These are phyloP conservation scores for Toxotes chatareus DNA, from an alignment of 2,113 vertebrate species.

Conservation along the genomic window DNA sequence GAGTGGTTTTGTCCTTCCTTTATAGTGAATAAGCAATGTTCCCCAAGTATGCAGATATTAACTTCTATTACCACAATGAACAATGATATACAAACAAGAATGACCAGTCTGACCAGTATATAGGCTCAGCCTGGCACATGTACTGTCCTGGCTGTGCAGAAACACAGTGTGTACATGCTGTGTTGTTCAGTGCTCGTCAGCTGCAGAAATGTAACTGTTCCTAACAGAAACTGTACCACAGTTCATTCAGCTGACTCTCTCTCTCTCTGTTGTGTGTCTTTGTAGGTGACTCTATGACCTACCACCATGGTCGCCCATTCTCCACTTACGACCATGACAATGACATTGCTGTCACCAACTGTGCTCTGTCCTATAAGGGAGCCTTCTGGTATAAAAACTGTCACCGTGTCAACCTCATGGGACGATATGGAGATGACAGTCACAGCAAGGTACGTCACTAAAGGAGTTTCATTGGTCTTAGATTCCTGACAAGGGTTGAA, in stretches of 20 bases:
- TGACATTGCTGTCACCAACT: constrained; percentile 98
- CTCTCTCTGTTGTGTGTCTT: not conserved
- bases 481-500: not conserved
- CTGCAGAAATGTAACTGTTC: not conserved
- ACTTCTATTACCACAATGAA: no score
- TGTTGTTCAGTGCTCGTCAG: no score
- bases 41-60: no score
- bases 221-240: not conserved
- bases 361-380: constrained; percentile 97
- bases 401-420: constrained; percentile 98
- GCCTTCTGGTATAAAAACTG: constrained; percentile 99
- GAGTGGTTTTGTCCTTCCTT: no score
- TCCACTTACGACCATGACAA: constrained; percentile 97
- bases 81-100: no score
- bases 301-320: constrained; percentile 94
- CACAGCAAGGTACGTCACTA: constrained; percentile 93
- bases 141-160: no score
- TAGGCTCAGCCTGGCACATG: no score
- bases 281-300: constrained; percentile 98
- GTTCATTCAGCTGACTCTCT: not conserved
- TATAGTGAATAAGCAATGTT: no score
- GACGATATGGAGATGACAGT: constrained; percentile 93
- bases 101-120: no score
- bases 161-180: no score
- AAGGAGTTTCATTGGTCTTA: not conserved